Evolutionary conservation across 2,888 invertebrate species (phyloP), one percentile per base, ranked within the genome.

Genomic region (Calameuta filiformis): DNA sequence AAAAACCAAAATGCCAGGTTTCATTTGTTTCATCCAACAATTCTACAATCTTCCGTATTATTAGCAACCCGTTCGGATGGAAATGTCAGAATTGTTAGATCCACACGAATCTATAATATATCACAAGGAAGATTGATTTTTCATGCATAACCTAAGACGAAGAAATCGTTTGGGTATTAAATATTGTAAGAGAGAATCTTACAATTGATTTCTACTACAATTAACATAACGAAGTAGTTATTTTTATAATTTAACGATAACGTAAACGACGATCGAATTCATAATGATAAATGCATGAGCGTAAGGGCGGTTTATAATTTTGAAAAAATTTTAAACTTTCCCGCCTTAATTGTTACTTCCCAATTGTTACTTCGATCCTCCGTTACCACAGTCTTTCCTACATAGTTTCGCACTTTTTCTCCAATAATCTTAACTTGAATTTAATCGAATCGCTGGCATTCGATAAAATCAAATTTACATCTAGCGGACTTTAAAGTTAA

Each of bases 1-100:
- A 56, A 56, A 83, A 85, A 85, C 82, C 84, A 80, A 79, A 85
- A 85, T 82, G 82, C 82, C 83, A 83, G 82, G 84, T 81, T 82
- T 75, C 79, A 73, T 76, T 77, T 76, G 0, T 56, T 23, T 56
- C 56, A 2, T 56, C 56, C 56, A 56, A 56, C 56, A 56, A 56
- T 23, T 56, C 23, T 56, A 9, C 9, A 56, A 56, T 56, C 23
- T 56, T 56, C 23, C 23, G 56, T 56, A 56, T 56, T 56, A 23
- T 56, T 56, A 56, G 9, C 6, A 56, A 56, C 56, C 23, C 56
- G 56, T 23, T 56, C 2, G 23, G 56, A 56, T 23, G 15, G 56
- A 56, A 56, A 56, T 56, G 23, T 23, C 9, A 56, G 23, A 56
- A 56, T 23, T 56, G 56, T 56, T 23, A 23, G 56, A 56, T 56